Conservation (phyloP, 2,797 vertebrate genomes). For the Cheirogaleus major region DNA sequence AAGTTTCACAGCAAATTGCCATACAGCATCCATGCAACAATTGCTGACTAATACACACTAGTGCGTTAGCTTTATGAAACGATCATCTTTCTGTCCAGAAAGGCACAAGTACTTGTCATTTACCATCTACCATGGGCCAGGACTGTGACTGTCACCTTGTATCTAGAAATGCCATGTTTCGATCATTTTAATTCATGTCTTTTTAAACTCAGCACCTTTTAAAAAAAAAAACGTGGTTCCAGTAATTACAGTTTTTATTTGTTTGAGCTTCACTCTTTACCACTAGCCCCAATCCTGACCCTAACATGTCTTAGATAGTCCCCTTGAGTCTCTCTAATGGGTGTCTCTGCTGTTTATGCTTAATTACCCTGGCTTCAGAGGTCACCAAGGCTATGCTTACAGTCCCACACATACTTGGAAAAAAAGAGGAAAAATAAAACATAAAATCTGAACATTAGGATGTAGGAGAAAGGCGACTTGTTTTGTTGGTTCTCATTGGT, state of each 20-base stretch:
- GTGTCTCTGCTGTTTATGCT: background rate
- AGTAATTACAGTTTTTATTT: background rate
- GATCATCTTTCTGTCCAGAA: background rate
- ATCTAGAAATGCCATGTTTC: background rate
- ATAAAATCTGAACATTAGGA: background rate
- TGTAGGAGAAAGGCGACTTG: background rate
- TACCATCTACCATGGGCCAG: background rate
- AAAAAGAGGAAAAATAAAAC: background rate
- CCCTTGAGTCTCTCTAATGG: background rate
- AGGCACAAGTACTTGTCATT: background rate
- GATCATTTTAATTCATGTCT: background rate
- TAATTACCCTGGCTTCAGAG: background rate
- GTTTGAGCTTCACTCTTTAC: background rate
- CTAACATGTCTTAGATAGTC: background rate
- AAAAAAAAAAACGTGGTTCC: background rate
- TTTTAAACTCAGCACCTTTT: background rate
- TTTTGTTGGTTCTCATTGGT: constrained; percentile 67
- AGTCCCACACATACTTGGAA: background rate
- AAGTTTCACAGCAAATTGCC: background rate
- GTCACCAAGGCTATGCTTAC: background rate
- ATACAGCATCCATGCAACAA: background rate
- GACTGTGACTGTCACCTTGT: background rate
- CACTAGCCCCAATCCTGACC: background rate
- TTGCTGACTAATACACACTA: background rate
- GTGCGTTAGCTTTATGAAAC: background rate